A percentile compares a stretch with the other conserved stretches of the same genome.
Evolutionary conservation across 2,888 invertebrate species (phyloP).

Genomic region (Aspidiotus destructor): DNA sequence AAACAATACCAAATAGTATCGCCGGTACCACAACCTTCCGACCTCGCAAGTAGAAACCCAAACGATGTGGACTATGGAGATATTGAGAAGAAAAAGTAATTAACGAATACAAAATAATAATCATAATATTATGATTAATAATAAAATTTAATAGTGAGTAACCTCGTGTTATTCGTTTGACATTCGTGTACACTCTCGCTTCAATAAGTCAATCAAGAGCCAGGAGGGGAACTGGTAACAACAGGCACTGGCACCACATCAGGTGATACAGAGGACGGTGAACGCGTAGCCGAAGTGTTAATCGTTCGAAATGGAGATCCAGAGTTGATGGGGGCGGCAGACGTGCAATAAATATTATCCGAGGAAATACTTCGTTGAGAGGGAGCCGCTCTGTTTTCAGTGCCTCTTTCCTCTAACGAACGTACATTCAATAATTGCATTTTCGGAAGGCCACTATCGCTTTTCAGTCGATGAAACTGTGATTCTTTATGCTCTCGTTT

Average conservation of each 20-base stretch:
- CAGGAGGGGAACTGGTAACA: background rate
- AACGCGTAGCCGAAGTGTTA: background rate
- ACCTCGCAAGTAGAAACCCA: too few relatives aligned
- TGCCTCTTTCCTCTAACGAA: constrained; percentile 24
- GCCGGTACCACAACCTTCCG: too few relatives aligned
- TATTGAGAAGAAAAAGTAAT: too few relatives aligned
- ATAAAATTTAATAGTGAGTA: too few relatives aligned
- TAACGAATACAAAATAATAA: too few relatives aligned
- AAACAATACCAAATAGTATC: too few relatives aligned
- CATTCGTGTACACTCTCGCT: too few relatives aligned
- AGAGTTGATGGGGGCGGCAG: background rate
- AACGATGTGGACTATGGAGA: too few relatives aligned
- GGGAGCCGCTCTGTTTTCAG: background rate
- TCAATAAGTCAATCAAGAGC: background rate
- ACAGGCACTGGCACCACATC: background rate
- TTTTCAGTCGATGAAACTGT: background rate
- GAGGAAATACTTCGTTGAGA: constrained; percentile 27
- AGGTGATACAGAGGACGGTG: background rate
- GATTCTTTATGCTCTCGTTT: constrained; percentile 34
- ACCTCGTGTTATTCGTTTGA: too few relatives aligned
- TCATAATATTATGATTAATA: too few relatives aligned
- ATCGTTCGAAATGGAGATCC: background rate
- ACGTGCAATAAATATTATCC: constrained; percentile 13
- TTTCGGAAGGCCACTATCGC: constrained; percentile 6
- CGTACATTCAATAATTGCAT: constrained; percentile 21